These are phyloP conservation scores for Desoria tigrina DNA, from an alignment of 2,888 invertebrate genomes.

Conservation along the genomic window DNA sequence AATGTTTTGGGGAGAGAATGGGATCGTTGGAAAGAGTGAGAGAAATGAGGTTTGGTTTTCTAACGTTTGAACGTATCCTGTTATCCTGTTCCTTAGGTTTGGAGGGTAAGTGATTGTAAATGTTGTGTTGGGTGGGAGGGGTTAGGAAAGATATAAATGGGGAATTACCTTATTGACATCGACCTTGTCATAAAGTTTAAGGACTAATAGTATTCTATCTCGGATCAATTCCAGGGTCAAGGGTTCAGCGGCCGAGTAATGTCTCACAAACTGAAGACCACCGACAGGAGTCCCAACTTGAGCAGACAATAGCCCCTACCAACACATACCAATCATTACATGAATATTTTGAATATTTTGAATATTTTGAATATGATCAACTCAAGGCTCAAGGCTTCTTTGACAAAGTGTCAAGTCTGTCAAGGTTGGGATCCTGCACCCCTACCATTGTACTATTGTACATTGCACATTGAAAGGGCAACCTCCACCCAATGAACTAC, in stretches of 20 bases:
- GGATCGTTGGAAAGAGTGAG: too few species aligned
- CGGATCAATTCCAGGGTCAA: constrained; percentile 78
- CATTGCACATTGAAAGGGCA: too few species aligned
- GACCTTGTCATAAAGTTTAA: constrained; percentile 97
- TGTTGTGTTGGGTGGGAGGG: too few species aligned
- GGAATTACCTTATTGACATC: constrained; percentile 78
- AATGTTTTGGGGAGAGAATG: not conserved
- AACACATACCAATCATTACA: constrained; percentile 20
- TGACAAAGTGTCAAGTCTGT: too few species aligned
- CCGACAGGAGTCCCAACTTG: constrained; percentile 24
- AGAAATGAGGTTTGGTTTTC: too few species aligned
- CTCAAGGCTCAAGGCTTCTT: not conserved
- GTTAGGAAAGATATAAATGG: too few species aligned
- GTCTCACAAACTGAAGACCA: constrained; percentile 37
- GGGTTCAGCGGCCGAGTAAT: constrained; percentile 47
- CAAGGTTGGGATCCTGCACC: too few species aligned
- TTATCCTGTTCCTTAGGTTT: too few species aligned
- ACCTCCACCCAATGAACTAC: too few species aligned
- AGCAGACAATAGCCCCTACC: constrained; percentile 26
- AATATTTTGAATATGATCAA: not conserved
- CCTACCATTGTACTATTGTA: too few species aligned
- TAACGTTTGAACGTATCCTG: too few species aligned
- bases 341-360: not conserved
- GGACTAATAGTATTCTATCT: constrained; percentile 89
- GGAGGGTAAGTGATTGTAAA: too few species aligned